These are phyloP conservation scores for Machimus atricapillus DNA, from an alignment of 2,888 invertebrate species.

Conservation along the genomic window DNA sequence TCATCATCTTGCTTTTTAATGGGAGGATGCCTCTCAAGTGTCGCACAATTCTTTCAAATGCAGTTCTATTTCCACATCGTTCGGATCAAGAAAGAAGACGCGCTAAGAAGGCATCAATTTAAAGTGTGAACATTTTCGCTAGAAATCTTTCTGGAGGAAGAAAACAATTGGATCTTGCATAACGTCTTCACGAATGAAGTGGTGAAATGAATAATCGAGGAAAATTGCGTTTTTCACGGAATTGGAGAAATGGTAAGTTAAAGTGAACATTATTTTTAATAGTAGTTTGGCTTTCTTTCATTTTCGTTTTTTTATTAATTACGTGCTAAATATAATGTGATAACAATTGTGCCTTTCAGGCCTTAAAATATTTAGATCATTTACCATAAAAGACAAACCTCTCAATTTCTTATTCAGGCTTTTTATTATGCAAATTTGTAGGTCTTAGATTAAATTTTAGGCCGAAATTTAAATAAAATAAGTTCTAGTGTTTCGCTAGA, in stretches of 20 bases:
- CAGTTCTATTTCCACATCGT: not conserved
- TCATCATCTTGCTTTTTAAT: not conserved
- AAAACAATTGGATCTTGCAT: not conserved
- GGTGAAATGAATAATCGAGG: not conserved
- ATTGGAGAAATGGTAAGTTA: not conserved
- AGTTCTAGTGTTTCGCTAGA: too few relatives aligned
- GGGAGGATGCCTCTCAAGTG: not conserved
- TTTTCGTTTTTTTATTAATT: not conserved
- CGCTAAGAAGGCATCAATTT: not conserved
- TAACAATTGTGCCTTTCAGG: not conserved
- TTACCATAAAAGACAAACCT: too few relatives aligned
- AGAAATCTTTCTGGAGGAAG: not conserved
- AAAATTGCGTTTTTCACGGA: not conserved
- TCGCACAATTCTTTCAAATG: not conserved
- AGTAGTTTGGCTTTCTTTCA: not conserved
- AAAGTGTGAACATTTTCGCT: not conserved
- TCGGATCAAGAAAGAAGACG: not conserved
- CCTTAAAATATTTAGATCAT: too few relatives aligned
- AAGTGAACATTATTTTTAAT: not conserved
- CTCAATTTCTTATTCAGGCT: too few relatives aligned
- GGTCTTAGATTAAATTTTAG: too few relatives aligned
- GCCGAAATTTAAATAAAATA: too few relatives aligned
- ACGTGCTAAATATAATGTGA: not conserved
- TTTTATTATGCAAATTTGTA: too few relatives aligned
- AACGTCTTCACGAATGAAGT: not conserved